Base-by-base conservation (phyloP, 2,113 vertebrate genomes). In the Balaenoptera acutorostrata region DNA sequence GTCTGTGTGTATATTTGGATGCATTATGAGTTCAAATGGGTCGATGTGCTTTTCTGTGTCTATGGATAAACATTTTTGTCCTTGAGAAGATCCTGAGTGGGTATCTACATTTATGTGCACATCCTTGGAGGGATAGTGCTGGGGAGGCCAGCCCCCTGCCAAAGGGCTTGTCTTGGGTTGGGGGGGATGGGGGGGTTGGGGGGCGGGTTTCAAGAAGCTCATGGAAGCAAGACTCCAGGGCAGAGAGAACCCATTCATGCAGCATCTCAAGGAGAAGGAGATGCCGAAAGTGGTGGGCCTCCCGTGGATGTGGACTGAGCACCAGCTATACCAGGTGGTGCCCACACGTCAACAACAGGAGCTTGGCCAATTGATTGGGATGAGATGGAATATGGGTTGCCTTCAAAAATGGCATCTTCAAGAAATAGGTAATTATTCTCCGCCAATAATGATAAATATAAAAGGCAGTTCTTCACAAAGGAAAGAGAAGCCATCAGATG, bases 401-500 rank as follows among this genome's bases (percentile, higher is more conserved):
- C 72, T 95, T 75, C 5, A 66, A 94, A 95, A 92, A 18, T 25
- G 18, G 20, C 59, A 39, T 83, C 69, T 87, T 89, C 61, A 77
- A 87, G 39, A 83, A 90, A 64, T 18, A 77, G 39, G 10, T 57
- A 18, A 46, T 44, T 66, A 63, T 74, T 23, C 14, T 46, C 29
- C 75, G 6, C 20, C 36, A 74, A 7, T 88, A 31, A 74, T 5
- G 18, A 25, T 49, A n/a, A 72, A 80, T 71, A 33, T 29, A 46
- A 61, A 77, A 39, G 18, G 29, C 4, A 1, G n/a, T 6, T 72
- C 71, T 88, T 77, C 41, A 41, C 29, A 66, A n/a, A 77, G 41
- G n/a, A 44, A 89, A 25, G 75, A 66, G 36, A 84, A 84, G 66
- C 44, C 36, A 18, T 36, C 33, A 20, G 59, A 21, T 6, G 64